phyloP scores from a whole-genome alignment of 64 coral and sea anemone species.

The Dendronephthya gigantea region DNA sequence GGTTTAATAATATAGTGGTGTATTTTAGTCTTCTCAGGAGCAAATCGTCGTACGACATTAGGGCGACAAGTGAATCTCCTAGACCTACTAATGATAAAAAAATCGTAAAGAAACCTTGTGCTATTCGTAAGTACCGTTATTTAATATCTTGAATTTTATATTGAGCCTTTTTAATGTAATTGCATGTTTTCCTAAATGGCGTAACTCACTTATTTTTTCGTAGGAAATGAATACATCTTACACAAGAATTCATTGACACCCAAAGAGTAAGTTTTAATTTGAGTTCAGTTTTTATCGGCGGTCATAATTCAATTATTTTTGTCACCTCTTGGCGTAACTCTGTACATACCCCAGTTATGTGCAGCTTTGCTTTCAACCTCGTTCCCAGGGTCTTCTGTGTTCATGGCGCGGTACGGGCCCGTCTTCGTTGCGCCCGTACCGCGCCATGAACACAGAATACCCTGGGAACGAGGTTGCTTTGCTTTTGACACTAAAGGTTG shows the following conservation, averaged over 20 bases:
- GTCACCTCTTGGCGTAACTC: background rate
- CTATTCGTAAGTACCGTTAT: slow-evolving; percentile 74
- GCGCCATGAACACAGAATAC: too few species aligned
- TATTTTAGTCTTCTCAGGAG: slow-evolving; percentile 58
- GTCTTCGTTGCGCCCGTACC: too few species aligned
- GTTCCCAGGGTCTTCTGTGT: too few species aligned
- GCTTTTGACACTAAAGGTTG: too few species aligned
- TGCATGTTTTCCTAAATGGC: background rate
- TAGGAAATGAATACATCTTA: background rate
- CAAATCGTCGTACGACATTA: slow-evolving; percentile 43
- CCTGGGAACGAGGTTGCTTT: background rate
- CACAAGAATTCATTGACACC: background rate
- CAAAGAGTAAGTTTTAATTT: background rate
- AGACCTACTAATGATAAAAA: background rate
- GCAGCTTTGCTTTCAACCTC: too few species aligned
- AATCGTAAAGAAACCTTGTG: slow-evolving; percentile 53
- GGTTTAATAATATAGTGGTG: too few species aligned
- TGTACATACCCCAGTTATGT: too few species aligned
- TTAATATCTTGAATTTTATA: background rate
- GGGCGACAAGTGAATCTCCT: slow-evolving; percentile 8
- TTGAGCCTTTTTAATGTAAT: background rate
- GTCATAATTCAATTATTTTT: background rate
- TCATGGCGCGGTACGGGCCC: too few species aligned
- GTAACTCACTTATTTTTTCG: background rate
- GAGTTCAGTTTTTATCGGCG: background rate